These are phyloP conservation scores for Melanophora roralis DNA, from an alignment of 2,888 invertebrate species.

Conservation along the genomic window DNA sequence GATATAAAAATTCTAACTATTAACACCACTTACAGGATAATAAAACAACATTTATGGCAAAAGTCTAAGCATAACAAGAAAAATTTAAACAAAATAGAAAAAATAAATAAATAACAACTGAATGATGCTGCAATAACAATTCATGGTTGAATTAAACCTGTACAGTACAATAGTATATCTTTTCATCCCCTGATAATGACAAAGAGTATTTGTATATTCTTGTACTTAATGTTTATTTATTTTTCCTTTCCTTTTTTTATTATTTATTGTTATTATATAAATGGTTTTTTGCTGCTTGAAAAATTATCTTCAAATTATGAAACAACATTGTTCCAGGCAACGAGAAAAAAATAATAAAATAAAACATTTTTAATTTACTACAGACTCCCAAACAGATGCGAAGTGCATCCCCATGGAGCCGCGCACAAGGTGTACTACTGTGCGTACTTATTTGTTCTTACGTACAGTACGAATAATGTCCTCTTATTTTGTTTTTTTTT, in stretches of 20 bases:
- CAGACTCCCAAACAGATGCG: not conserved
- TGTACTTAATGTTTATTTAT: slow-evolving; percentile 28
- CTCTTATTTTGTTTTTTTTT: slow-evolving; percentile 38
- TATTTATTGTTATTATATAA: slow-evolving; percentile 46
- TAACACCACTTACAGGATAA: not conserved
- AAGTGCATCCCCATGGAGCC: slow-evolving; percentile 59
- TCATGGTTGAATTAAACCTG: slow-evolving; percentile 48
- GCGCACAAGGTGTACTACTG: slow-evolving; percentile 47
- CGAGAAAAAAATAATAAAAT: not conserved
- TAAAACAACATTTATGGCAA: not conserved
- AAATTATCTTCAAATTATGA: slow-evolving; percentile 60
- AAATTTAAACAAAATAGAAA: not conserved
- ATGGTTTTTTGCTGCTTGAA: slow-evolving; percentile 40
- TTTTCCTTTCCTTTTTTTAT: slow-evolving; percentile 32
- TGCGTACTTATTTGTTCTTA: too few species aligned
- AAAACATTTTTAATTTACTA: slow-evolving; percentile 55
- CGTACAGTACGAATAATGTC: slow-evolving; percentile 27
- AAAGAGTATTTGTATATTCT: slow-evolving; percentile 21
- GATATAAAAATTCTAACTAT: not conserved
- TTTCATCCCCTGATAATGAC: slow-evolving; percentile 29
- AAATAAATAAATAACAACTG: not conserved
- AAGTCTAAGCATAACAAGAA: not conserved
- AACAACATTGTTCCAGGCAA: slow-evolving; percentile 30
- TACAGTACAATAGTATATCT: not conserved
- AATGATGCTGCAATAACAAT: slow-evolving; percentile 38